phyloP scores from a whole-genome alignment of 1,140 invertebrate species.

The Habropoda laboriosa region DNA sequence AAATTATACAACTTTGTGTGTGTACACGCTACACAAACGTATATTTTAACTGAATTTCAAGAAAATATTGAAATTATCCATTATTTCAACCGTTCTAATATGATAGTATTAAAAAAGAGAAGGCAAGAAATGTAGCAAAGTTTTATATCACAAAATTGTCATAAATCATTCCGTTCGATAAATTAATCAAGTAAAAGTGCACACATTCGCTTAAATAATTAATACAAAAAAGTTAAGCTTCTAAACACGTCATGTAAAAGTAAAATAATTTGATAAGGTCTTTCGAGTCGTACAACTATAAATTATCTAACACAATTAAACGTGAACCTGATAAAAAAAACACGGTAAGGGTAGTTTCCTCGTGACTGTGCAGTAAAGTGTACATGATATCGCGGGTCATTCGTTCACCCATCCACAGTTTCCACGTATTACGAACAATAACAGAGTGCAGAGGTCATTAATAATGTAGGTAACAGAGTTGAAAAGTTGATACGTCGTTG shows the following conservation, averaged over 20 bases:
- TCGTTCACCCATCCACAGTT: slow-evolving; percentile 33
- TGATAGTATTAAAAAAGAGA: too few relatives aligned
- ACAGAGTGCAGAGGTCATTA: slow-evolving; percentile 56
- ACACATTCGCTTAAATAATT: too few relatives aligned
- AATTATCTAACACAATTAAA: not conserved
- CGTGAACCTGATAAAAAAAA: not conserved
- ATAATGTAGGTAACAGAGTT: slow-evolving; percentile 46
- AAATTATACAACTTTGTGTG: too few relatives aligned
- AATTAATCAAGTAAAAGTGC: too few relatives aligned
- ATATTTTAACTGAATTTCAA: too few relatives aligned
- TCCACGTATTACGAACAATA: slow-evolving; percentile 33
- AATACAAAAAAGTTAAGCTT: too few relatives aligned
- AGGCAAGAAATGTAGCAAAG: too few relatives aligned
- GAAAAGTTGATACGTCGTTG: not conserved
- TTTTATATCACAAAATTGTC: too few relatives aligned
- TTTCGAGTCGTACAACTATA: not conserved
- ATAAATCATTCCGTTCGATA: too few relatives aligned
- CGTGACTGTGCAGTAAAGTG: not conserved
- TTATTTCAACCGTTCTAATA: too few relatives aligned
- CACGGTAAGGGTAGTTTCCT: not conserved
- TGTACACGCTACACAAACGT: too few relatives aligned
- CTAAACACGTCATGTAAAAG: not conserved
- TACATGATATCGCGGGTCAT: slow-evolving; percentile 57
- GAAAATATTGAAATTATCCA: too few relatives aligned
- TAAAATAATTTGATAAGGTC: not conserved